Evolutionary conservation across 1,140 invertebrate genomes (phyloP).

Genomic region (Musca vetustissima): DNA sequence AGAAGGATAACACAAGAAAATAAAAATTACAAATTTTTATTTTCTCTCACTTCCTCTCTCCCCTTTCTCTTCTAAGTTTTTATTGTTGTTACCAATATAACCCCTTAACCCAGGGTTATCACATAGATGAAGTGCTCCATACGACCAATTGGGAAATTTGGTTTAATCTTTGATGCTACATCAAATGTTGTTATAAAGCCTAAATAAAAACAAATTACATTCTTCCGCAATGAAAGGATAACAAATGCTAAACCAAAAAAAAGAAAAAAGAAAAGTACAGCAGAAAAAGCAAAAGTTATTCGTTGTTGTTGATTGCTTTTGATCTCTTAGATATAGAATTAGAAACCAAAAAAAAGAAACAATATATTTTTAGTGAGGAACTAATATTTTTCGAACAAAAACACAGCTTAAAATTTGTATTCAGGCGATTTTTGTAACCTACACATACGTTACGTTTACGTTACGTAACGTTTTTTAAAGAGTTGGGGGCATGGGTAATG

Average conservation of each 20-base stretch:
- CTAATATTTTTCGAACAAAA: too few species aligned
- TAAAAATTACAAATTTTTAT: not conserved
- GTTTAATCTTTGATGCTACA: conserved; percentile 24
- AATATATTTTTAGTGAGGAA: too few species aligned
- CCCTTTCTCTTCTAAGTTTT: not conserved
- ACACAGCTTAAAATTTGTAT: too few species aligned
- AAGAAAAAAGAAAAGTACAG: conserved; percentile 30
- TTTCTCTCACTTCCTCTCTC: not conserved
- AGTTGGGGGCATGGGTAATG: too few species aligned
- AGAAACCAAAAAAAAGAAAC: not conserved
- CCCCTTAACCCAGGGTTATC: too few species aligned
- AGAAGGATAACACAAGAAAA: too few species aligned
- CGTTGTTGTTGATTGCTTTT: conserved; percentile 57
- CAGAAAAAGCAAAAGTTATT: conserved; percentile 42
- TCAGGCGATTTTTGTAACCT: too few species aligned
- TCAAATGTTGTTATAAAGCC: conserved; percentile 12
- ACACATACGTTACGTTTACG: too few species aligned
- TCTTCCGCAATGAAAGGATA: conserved; percentile 31
- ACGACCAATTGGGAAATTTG: conserved; percentile 21
- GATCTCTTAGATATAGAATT: conserved; percentile 44
- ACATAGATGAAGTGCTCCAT: not conserved
- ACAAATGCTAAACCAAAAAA: conserved; percentile 29
- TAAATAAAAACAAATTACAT: conserved; percentile 17
- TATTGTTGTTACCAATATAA: not conserved
- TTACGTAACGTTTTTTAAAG: too few species aligned